Base-by-base conservation (phyloP, 2,797 vertebrate species). In the Pygocentrus nattereri region DNA sequence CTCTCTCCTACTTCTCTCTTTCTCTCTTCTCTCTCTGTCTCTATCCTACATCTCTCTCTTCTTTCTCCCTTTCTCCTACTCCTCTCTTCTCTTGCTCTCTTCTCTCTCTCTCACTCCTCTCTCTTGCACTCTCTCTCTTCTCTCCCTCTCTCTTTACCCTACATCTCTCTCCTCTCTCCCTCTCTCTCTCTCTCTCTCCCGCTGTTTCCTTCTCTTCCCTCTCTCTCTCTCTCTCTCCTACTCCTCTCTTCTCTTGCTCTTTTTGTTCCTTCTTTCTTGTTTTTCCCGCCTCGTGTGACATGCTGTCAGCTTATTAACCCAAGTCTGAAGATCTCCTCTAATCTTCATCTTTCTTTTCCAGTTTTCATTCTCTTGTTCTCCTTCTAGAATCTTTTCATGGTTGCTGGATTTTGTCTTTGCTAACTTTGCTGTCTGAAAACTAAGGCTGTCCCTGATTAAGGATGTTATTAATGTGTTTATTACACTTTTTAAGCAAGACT, bases 41-140 rank as follows among this genome's bases (percentile, higher is more conserved):
- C 6, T 6, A n/a, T n/a, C n/a, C n/a, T n/a, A n/a, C n/a, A n/a
- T n/a, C n/a, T n/a, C n/a, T n/a, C n/a, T n/a, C n/a, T n/a, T n/a
- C n/a, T n/a, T n/a, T n/a, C 6, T 34, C 34, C n/a, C n/a, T 34
- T 34, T 6, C 6, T 6, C 6, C 34, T 34, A 34, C 6, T 34
- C 6, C 34, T 34, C 34, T 6, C 6, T 6, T 34, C 34, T 34
- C 34, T 34, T 34, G 34, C 34, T 34, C 34, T 34, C 34, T 34
- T 64, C 0, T 1, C 21, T 10, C 1, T 52, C 30, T 23, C 16
- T 27, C 7, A 25, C 8, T 31, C 15, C 27, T 56, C 21, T 30
- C 52, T 56, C n/a, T 44, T 59, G 21, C 78, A 80, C 85, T 11
- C 79, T 83, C 83, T 77, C 85, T 84, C 80, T 79, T 49, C 7